These are phyloP conservation scores for Cetoscarus ocellatus DNA, from an alignment of 2,797 vertebrate species.

Conservation along the genomic window DNA sequence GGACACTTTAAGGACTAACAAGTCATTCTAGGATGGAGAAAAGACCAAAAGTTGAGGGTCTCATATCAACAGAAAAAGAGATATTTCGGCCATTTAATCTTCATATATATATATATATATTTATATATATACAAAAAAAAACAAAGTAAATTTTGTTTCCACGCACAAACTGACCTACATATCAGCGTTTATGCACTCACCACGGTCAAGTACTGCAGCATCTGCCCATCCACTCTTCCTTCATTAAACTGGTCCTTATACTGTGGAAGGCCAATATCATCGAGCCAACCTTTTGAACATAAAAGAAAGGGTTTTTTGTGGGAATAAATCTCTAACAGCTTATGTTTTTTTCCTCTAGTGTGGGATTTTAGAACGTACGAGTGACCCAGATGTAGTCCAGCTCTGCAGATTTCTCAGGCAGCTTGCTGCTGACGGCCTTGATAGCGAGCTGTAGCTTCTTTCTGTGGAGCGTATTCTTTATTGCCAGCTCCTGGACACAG, in stretches of 20 bases:
- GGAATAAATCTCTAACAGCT: neutral
- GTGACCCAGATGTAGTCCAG: conserved; percentile 97
- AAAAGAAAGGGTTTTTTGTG: neutral
- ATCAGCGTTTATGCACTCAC: conserved; percentile 76
- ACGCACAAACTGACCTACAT: neutral
- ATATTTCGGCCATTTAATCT: too few relatives aligned
- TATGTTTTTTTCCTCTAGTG: neutral
- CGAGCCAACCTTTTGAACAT: conserved; percentile 91
- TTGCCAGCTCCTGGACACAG: conserved; percentile 87
- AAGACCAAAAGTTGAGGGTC: neutral
- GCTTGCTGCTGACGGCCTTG: conserved; percentile 86
- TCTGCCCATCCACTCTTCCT: conserved; percentile 93
- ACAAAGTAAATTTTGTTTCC: too few relatives aligned
- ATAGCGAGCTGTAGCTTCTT: conserved; percentile 95
- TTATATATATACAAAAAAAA: too few relatives aligned
- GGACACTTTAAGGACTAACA: conserved; percentile 96
- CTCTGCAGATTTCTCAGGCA: conserved; percentile 90
- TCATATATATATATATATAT: too few relatives aligned
- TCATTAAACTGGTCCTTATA: conserved; percentile 99
- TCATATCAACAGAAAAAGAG: neutral
- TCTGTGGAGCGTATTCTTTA: conserved; percentile 95
- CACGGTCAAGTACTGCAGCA: conserved; percentile 97
- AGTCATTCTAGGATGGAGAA: conserved; percentile 88
- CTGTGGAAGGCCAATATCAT: conserved; percentile 98
- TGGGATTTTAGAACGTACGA: conserved; percentile 83